Conservation (phyloP, 2,888 invertebrate species). For the Leptinotarsa haldemani region DNA sequence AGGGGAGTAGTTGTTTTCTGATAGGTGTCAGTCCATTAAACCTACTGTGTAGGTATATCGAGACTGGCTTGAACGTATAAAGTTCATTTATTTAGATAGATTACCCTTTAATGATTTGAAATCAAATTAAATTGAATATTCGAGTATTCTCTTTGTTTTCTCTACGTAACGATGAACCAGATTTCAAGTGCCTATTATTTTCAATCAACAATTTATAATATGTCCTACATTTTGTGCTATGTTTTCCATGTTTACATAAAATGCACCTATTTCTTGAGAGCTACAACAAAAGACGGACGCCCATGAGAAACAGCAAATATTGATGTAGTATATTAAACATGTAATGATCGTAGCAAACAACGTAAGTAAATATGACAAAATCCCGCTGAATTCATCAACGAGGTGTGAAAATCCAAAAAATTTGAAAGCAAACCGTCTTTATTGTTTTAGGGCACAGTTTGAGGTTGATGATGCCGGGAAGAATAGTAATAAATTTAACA, state of each 20-base stretch:
- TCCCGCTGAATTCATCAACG: conserved; percentile 36
- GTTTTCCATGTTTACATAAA: background rate
- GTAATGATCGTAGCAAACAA: conserved; percentile 40
- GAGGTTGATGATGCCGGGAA: conserved; percentile 22
- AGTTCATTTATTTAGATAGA: no score
- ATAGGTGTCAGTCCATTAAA: no score
- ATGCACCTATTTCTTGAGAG: background rate
- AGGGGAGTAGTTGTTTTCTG: no score
- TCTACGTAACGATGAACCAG: no score
- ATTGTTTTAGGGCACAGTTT: conserved; percentile 34
- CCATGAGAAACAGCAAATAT: conserved; percentile 35
- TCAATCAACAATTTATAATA: no score
- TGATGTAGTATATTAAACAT: conserved; percentile 36
- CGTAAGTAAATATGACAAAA: conserved; percentile 32
- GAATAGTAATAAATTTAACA: conserved; percentile 19
- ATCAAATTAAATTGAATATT: no score
- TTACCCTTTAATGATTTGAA: no score
- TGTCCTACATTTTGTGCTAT: no score
- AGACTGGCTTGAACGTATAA: no score
- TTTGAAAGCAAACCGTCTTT: conserved; percentile 37
- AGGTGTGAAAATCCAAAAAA: conserved; percentile 41
- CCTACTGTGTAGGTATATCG: no score
- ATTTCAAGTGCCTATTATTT: no score
- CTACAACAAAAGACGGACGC: background rate
- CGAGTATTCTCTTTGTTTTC: no score